Evolutionary conservation across 2,888 invertebrate genomes (phyloP).

Genomic region (Oscheius sp.): DNA sequence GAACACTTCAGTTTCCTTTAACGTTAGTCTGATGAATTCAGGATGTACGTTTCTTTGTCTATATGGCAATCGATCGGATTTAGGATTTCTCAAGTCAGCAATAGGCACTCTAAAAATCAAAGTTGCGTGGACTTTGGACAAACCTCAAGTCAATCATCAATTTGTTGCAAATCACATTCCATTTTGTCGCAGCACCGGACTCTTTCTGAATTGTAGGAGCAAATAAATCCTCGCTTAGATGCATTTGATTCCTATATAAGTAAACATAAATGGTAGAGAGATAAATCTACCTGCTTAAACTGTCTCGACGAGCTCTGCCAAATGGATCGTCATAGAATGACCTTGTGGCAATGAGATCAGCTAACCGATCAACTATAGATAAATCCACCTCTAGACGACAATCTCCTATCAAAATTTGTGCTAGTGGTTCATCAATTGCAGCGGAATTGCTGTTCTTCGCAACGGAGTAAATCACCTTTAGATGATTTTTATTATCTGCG

Average conservation of each 20-base stretch:
- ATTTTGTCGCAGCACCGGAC: slow-evolving; percentile 4
- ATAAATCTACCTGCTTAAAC: slow-evolving; percentile 1
- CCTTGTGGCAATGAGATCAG: slow-evolving; percentile 37
- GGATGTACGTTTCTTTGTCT: slow-evolving; percentile 54
- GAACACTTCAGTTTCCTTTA: slow-evolving; percentile 47
- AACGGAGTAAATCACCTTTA: slow-evolving; percentile 34
- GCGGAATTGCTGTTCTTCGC: no score
- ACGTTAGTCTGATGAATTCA: slow-evolving; percentile 51
- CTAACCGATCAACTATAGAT: slow-evolving; percentile 59
- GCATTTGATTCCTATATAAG: slow-evolving; percentile 11
- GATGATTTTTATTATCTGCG: slow-evolving; percentile 36
- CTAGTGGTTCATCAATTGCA: slow-evolving; percentile 21
- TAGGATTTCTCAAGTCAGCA: slow-evolving; percentile 53
- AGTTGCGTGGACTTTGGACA: not conserved
- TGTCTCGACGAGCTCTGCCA: not conserved
- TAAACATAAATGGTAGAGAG: not conserved
- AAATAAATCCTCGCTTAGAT: slow-evolving; percentile 37
- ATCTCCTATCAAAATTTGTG: slow-evolving; percentile 39
- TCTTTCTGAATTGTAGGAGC: slow-evolving; percentile 17
- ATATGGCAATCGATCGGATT: slow-evolving; percentile 39
- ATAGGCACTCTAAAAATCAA: slow-evolving; percentile 45
- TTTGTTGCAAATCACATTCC: slow-evolving; percentile 33
- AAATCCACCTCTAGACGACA: slow-evolving; percentile 61
- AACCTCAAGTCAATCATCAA: slow-evolving; percentile 39
- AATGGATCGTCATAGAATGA: slow-evolving; percentile 44